Base-by-base conservation (phyloP, 2,113 vertebrate genomes). In the Campylomormyrus numenius region DNA sequence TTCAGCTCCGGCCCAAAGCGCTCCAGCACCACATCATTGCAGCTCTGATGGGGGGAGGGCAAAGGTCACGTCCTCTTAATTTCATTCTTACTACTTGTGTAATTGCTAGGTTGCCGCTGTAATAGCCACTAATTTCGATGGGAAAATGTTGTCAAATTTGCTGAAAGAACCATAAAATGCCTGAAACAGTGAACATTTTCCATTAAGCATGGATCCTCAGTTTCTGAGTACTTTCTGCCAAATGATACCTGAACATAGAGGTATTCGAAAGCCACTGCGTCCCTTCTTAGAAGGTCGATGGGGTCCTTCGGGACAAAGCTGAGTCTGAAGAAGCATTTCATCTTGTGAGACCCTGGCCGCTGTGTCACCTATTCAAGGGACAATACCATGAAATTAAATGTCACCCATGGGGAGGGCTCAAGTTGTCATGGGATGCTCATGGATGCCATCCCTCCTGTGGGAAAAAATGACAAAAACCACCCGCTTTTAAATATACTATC, bases 261-360 rank as follows among this genome's bases (percentile, higher is more conserved):
- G 95, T 99, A 99, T 92, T 99, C 98, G 92, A 99, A 99, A 85
- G 98, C 98, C 92, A 99, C 97, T 0, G 97, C 97, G 94, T 99
- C 98, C 94, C 98, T 96, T 88, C 98, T 95, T 90, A 99, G 95
- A 92, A 99, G 96, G 93, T 99, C 98, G 92, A 99, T 96, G 0
- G 98, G 98, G 93, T 99, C 98, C 93, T 98, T 96, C 93, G 98
- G 98, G 92, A 99, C 97, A 90, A 99, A 99, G 95, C 97, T 98
- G 93, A 99, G 96, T 91, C 98, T 95, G 92, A 99, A 99, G 94
- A 98, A 97, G 96, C 98, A 99, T 94, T 98, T 98, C 98, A 99
- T 99, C 94, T 97, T 99, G 93, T 98, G 98, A 2, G 97, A 97
- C 90, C 97, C 96, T 86, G 98, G 97, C 93, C 98, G 97, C 95